These are phyloP conservation scores for Scortum barcoo DNA, from an alignment of 2,113 vertebrate species.

Conservation along the genomic window DNA sequence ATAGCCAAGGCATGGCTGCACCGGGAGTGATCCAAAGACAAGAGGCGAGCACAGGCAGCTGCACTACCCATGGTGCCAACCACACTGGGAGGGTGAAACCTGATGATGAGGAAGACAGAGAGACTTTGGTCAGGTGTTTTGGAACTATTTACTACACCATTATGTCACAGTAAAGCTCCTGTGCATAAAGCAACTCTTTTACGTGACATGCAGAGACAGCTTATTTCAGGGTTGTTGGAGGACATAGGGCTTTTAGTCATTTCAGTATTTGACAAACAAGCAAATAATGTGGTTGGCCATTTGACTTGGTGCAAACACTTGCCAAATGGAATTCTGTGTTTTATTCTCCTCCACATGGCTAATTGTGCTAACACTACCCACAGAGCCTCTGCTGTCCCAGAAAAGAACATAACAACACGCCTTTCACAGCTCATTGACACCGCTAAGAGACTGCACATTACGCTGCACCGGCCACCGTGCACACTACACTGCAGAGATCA, in stretches of 20 bases:
- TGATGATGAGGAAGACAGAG: constrained; percentile 53
- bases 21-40: constrained; percentile 82
- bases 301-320: constrained; percentile 54
- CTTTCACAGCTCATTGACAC: constrained; percentile 50
- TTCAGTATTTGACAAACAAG: constrained; percentile 49
- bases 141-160: background rate
- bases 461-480: background rate
- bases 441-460: constrained; percentile 26
- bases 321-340: constrained; percentile 42
- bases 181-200: background rate
- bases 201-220: background rate
- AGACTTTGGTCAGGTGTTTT: constrained; percentile 36
- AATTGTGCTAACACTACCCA: constrained; percentile 36
- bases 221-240: constrained; percentile 33
- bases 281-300: constrained; percentile 24
- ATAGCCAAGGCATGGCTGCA: constrained; percentile 89
- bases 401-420: constrained; percentile 5
- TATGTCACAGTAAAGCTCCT: background rate
- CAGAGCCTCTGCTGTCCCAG: constrained; percentile 35
- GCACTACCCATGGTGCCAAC: constrained; percentile 92
- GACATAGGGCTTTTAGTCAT: constrained; percentile 37
- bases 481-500: constrained; percentile 38
- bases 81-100: constrained; percentile 92
- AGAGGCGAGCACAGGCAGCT: constrained; percentile 87
- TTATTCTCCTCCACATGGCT: constrained; percentile 44